Conservation (phyloP, 2,113 vertebrate species). For the Notarius quadriscutis region DNA sequence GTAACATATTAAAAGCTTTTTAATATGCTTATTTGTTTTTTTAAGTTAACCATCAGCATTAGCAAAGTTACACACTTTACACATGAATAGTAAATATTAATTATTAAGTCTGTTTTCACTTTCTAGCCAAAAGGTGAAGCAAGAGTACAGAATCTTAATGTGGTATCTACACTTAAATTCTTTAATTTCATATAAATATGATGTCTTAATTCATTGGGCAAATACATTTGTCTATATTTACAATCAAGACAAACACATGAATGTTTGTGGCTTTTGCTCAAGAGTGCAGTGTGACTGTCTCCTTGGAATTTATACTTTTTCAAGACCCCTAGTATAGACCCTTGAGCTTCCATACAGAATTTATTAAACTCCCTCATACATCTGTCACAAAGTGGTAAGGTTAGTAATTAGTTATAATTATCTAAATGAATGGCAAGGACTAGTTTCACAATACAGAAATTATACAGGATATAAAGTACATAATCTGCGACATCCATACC, state of each 20-base stretch:
- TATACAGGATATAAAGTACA: conserved; percentile 14
- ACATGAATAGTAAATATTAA: neutral
- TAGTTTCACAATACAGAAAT: conserved; percentile 10
- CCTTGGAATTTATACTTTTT: neutral
- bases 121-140: neutral
- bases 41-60: neutral
- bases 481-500: neutral
- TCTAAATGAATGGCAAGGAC: neutral
- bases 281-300: neutral
- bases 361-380: neutral
- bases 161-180: neutral
- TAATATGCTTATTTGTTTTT: neutral
- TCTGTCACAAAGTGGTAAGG: neutral
- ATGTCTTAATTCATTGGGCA: neutral
- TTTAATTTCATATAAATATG: neutral
- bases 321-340: neutral
- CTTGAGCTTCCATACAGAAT: neutral
- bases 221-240: neutral
- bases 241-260: neutral
- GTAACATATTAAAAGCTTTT: conserved; percentile 8
- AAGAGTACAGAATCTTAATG: neutral
- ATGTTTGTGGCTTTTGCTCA: neutral
- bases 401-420: neutral
- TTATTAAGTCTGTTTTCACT: neutral
- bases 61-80: neutral